phyloP scores from a whole-genome alignment of 1,140 invertebrate species.

The Drosophila orena region DNA sequence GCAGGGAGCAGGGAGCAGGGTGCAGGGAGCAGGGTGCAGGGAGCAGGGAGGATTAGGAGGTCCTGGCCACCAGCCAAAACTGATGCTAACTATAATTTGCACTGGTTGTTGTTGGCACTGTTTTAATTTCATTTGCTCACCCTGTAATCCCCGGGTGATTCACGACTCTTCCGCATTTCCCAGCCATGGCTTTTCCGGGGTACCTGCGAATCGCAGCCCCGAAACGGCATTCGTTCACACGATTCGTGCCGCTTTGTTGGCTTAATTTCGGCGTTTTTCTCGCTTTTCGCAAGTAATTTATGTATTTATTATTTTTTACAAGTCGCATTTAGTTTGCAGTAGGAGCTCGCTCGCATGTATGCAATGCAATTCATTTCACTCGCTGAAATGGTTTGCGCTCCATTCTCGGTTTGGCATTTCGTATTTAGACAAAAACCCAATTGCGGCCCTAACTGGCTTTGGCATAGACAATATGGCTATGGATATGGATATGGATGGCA shows the following conservation, averaged over 20 bases:
- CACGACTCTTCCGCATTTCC: neutral
- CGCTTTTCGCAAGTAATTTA: slow-evolving; percentile 39
- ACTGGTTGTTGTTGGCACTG: slow-evolving; percentile 21
- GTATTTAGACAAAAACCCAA: slow-evolving; percentile 44
- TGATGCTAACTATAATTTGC: slow-evolving; percentile 58
- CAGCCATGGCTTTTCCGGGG: neutral
- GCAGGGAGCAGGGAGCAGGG: no score
- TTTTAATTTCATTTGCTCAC: slow-evolving; percentile 53
- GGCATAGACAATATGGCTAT: slow-evolving; percentile 40
- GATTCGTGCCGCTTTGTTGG: slow-evolving; percentile 44
- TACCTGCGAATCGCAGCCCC: neutral
- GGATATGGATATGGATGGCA: slow-evolving; percentile 1
- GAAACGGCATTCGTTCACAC: neutral
- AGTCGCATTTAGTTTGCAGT: slow-evolving; percentile 24
- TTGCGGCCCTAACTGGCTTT: slow-evolving; percentile 44
- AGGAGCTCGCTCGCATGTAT: neutral
- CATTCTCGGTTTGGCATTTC: neutral
- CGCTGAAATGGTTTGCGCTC: slow-evolving; percentile 3
- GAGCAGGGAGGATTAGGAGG: neutral
- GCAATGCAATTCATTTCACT: slow-evolving; percentile 34
- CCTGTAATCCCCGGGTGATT: slow-evolving; percentile 8
- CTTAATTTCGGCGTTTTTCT: slow-evolving; percentile 36
- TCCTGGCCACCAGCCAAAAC: slow-evolving; percentile 47
- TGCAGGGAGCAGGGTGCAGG: neutral
- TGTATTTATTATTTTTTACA: slow-evolving; percentile 53